These are phyloP conservation scores for Danio aesculapii DNA, from an alignment of 2,797 vertebrate genomes.

Conservation along the genomic window DNA sequence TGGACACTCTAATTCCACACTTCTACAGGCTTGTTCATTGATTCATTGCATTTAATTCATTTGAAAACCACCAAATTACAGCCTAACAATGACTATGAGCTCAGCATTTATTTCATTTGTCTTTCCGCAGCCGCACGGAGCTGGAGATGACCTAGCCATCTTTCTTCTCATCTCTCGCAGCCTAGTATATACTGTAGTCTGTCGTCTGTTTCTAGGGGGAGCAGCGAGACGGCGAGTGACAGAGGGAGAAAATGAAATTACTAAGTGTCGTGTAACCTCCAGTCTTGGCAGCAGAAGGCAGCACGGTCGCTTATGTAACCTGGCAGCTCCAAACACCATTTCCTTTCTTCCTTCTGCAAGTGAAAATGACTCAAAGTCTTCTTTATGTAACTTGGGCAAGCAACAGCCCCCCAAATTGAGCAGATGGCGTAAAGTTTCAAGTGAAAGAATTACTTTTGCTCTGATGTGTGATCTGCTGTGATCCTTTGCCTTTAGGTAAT, in stretches of 20 bases:
- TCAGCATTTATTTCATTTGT: slow-evolving; percentile 5
- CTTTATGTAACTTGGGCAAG: slow-evolving; percentile 61
- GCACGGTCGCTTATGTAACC: slow-evolving; percentile 60
- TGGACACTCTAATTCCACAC: neutral
- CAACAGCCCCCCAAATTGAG: slow-evolving; percentile 51
- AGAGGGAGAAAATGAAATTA: slow-evolving; percentile 53
- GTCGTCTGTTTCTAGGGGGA: slow-evolving; percentile 35
- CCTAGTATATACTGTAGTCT: slow-evolving; percentile 20
- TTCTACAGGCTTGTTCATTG: neutral
- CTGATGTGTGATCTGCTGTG: slow-evolving; percentile 12
- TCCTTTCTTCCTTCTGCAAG: slow-evolving; percentile 57
- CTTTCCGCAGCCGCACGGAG: neutral
- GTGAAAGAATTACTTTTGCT: slow-evolving; percentile 31
- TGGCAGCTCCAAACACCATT: slow-evolving; percentile 60
- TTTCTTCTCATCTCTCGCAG: slow-evolving; percentile 3
- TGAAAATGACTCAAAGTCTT: slow-evolving; percentile 57
- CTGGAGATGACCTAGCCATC: neutral
- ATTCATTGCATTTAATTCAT: neutral
- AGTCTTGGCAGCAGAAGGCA: slow-evolving; percentile 60
- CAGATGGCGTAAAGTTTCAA: slow-evolving; percentile 59
- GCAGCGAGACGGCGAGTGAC: slow-evolving; percentile 39
- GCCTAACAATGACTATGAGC: neutral
- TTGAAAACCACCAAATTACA: neutral
- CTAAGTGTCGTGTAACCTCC: slow-evolving; percentile 50
- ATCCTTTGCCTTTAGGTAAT: slow-evolving; percentile 25